A percentile compares a stretch with the other conserved stretches of the same genome.
Conservation (phyloP, 2,888 invertebrate species). For the Tiliacea aurago region DNA sequence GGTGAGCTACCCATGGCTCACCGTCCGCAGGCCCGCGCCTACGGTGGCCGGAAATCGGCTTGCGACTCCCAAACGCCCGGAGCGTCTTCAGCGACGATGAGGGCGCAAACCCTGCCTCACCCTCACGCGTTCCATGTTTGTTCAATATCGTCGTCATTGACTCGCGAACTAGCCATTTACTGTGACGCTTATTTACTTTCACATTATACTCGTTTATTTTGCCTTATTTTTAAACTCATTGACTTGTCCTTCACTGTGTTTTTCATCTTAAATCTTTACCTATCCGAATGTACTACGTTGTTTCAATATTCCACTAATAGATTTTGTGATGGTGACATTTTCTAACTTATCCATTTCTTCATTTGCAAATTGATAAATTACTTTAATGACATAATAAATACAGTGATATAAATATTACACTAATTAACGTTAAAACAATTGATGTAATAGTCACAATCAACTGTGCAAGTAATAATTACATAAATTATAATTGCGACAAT, state of each 20-base stretch:
- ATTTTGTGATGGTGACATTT: not conserved
- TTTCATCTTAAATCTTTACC: not conserved
- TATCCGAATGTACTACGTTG: not conserved
- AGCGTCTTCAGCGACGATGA: too few relatives aligned
- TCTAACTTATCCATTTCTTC: not conserved
- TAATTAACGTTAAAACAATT: conserved; percentile 17
- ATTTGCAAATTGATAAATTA: not conserved
- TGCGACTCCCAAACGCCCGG: too few relatives aligned
- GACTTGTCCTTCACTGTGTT: conserved; percentile 6
- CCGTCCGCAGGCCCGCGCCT: too few relatives aligned
- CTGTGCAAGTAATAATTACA: conserved; percentile 11
- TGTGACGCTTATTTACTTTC: conserved; percentile 33
- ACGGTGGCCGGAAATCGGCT: too few relatives aligned
- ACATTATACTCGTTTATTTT: not conserved
- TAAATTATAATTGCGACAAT: conserved; percentile 12
- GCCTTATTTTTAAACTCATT: conserved; percentile 10
- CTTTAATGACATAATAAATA: not conserved
- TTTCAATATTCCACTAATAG: not conserved
- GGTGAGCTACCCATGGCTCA: too few relatives aligned
- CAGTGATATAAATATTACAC: not conserved
- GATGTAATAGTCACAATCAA: conserved; percentile 5
- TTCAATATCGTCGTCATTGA: conserved; percentile 30
- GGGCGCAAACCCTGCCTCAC: too few relatives aligned
- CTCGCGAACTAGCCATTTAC: conserved; percentile 24
- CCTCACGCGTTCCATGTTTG: too few relatives aligned